Conservation (phyloP, 1,140 invertebrate species). For the Listronotus oregonensis region DNA sequence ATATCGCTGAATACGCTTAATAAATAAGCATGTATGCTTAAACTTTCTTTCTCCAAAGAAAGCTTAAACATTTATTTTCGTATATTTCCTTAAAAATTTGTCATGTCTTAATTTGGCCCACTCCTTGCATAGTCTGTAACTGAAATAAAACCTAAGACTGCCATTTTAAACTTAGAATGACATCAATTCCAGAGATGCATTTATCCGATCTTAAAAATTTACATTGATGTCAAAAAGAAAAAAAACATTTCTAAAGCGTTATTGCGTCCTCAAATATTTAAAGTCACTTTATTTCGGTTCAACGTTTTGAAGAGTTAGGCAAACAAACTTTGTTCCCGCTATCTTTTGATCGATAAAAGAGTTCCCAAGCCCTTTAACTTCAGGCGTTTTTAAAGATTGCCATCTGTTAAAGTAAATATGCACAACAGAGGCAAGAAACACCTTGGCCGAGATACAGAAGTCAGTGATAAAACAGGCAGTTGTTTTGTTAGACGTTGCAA, state of each 20-base stretch:
- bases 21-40: no score
- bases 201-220: no score
- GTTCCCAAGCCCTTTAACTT: slow-evolving; percentile 25
- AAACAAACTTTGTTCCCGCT: slow-evolving; percentile 39
- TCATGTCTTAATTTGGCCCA: no score
- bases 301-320: slow-evolving; percentile 32
- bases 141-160: no score
- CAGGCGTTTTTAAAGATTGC: slow-evolving; percentile 35
- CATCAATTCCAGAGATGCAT: no score
- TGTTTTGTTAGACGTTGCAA: slow-evolving; percentile 22
- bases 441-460: slow-evolving; percentile 22
- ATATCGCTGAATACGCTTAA: no score
- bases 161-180: no score
- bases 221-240: no score
- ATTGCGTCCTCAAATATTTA: slow-evolving; percentile 39
- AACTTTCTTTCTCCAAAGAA: no score
- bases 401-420: slow-evolving; percentile 39
- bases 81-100: no score
- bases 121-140: no score
- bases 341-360: slow-evolving; percentile 39
- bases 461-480: slow-evolving; percentile 29
- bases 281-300: slow-evolving; percentile 38
- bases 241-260: slow-evolving; percentile 22
- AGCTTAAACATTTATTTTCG: no score
- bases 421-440: slow-evolving; percentile 36